Evolutionary conservation across 2,797 vertebrate genomes (phyloP), one percentile per base, ranked within the genome.

Genomic region (Sebastiscus albofasciatus): DNA sequence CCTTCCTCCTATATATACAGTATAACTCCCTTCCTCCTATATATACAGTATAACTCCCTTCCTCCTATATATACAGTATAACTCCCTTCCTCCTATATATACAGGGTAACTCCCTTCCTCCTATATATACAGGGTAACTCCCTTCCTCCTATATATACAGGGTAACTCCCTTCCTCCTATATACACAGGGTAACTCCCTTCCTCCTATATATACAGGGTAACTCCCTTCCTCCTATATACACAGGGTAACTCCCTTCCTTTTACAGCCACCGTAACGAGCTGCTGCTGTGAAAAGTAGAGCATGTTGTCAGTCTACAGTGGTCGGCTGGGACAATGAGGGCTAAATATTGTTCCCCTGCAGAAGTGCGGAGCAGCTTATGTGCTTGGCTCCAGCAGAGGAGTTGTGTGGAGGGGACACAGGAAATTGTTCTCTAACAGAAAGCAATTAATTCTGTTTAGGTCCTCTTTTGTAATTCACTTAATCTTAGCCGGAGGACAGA

Each of bases 401-500:
- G 79, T 71, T 83, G 80, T 76, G 85, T 75, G 77, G 67, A 87
- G 75, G 65, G 79, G 12, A 90, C 67, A 73, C 64, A 83, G 77
- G 79, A 92, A 88, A 87, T 84, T 85, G 80, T 90, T 89, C 82
- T 87, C 83, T 78, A 89, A 85, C 85, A 88, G 77, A 91, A 87
- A 90, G 83, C 82, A 89, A 92, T 92, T 90, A 87, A 90, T 86
- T 84, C 84, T 72, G 39, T 88, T 89, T 62, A 86, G 84, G 77
- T 85, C 80, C 83, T 85, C 83, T 81, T 85, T 89, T 91, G 81
- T 86, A 72, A 68, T 72, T 31, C 65, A 80, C 79, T 85, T 87
- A 87, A 92, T 92, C 86, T 88, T 67, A 84, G 82, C 85, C 81
- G 70, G 68, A 88, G 85, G 83, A 90, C 81, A 84, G 77, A 88